Percentiles rank a stretch among this genome's conserved stretches.
Conservation (phyloP, 2,113 vertebrate species). For the Stictonetta naevosa region DNA sequence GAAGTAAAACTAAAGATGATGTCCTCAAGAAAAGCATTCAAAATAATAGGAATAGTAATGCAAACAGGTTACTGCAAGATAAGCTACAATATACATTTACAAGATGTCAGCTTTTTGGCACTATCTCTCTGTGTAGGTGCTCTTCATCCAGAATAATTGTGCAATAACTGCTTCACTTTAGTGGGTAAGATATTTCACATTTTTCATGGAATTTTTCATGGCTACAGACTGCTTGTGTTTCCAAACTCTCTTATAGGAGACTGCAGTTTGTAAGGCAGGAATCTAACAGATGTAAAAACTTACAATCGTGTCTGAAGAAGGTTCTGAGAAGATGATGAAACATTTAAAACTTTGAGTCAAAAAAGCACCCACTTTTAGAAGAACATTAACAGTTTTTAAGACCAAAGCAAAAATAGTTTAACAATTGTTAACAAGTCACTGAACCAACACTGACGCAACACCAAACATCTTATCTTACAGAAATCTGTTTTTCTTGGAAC, state of each 20-base stretch:
- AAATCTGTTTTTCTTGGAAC: not conserved
- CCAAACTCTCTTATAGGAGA: not conserved
- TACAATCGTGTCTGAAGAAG: not conserved
- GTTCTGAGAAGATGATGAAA: not conserved
- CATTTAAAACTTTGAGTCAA: not conserved
- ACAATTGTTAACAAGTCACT: not conserved
- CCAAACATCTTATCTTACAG: not conserved
- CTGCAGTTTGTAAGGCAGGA: not conserved
- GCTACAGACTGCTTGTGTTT: not conserved
- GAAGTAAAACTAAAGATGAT: not conserved
- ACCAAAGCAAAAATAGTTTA: not conserved
- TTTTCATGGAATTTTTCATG: not conserved
- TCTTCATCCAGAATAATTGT: not conserved
- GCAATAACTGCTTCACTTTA: not conserved
- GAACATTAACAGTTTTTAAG: not conserved
- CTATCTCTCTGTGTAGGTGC: not conserved
- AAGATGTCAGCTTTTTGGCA: not conserved
- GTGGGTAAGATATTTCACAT: not conserved
- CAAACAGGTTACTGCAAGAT: not conserved
- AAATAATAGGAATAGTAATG: not conserved
- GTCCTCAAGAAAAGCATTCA: not conserved
- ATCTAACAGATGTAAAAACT: not conserved
- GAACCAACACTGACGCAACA: not conserved
- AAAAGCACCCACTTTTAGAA: not conserved
- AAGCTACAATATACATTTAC: not conserved